phyloP scores from a whole-genome alignment of 2,888 invertebrate species.

The Lottia scabra region DNA sequence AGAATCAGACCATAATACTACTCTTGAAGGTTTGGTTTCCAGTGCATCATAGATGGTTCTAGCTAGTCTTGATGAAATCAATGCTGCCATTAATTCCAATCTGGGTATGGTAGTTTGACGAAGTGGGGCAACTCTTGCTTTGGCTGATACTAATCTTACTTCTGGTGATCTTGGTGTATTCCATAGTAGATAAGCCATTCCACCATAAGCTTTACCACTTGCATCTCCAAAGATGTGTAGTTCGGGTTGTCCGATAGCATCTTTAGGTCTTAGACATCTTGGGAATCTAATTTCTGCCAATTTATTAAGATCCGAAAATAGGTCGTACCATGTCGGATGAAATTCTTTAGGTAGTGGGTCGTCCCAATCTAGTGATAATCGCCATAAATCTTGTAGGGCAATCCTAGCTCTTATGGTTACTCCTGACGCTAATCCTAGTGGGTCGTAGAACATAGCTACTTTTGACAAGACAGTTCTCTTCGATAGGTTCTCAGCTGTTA shows the following conservation, averaged over 20 bases:
- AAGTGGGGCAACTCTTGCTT: conserved; percentile 21
- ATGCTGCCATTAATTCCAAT: conserved; percentile 20
- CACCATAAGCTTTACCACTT: conserved; percentile 14
- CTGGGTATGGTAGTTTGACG: conserved; percentile 18
- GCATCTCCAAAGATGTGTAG: conserved; percentile 21
- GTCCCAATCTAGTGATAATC: background rate
- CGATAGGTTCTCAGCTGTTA: background rate
- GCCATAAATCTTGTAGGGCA: conserved; percentile 19
- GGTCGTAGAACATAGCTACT: conserved; percentile 19
- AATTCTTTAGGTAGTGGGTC: conserved; percentile 5
- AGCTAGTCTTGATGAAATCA: conserved; percentile 15
- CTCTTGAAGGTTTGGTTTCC: conserved; percentile 1
- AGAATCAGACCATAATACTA: conserved; percentile 4
- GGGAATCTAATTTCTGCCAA: conserved; percentile 4
- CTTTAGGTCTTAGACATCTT: conserved; percentile 17
- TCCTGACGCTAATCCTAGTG: conserved; percentile 14
- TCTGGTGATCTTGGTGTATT: background rate
- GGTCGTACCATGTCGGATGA: background rate
- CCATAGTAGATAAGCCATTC: conserved; percentile 16
- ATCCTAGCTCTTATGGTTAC: conserved; percentile 16
- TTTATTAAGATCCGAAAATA: conserved; percentile 1
- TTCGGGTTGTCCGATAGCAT: conserved; percentile 5
- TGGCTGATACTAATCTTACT: conserved; percentile 12
- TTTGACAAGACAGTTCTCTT: conserved; percentile 15
- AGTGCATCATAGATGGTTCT: conserved; percentile 13